A percentile compares a stretch with the other conserved stretches of the same genome.
These are phyloP conservation scores for Ibycter americanus DNA, from an alignment of 2,797 vertebrate genomes.

Conservation along the genomic window DNA sequence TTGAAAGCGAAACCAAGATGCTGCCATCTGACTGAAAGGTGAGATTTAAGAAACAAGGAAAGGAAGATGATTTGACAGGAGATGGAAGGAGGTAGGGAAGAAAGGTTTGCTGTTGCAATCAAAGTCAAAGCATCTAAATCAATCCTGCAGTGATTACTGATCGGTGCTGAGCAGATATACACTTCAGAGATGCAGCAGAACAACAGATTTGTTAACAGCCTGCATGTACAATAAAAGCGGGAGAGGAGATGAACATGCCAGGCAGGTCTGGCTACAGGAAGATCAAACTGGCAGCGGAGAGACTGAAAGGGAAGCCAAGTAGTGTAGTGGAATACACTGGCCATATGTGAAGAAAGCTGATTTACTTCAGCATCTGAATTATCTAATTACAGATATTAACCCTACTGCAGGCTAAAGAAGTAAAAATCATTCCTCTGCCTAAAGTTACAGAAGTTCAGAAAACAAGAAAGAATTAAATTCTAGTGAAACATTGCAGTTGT, in stretches of 20 bases:
- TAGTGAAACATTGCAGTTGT: not conserved
- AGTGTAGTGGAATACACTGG: not conserved
- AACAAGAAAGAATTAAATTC: not conserved
- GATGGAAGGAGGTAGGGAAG: not conserved
- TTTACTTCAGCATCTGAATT: not conserved
- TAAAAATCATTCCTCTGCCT: not conserved
- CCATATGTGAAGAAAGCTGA: not conserved
- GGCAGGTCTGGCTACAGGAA: not conserved
- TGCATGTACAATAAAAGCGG: not conserved
- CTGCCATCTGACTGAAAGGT: not conserved
- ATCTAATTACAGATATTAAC: conserved; percentile 4
- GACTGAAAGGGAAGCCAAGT: not conserved
- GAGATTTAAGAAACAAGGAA: not conserved
- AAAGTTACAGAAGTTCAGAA: conserved; percentile 13
- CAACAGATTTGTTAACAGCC: not conserved
- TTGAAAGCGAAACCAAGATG: not conserved
- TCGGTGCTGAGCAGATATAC: not conserved
- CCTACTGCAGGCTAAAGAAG: not conserved
- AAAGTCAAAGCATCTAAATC: conserved; percentile 2
- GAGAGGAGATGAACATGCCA: not conserved
- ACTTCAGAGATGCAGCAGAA: not conserved
- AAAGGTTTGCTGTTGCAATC: not conserved
- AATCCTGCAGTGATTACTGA: not conserved
- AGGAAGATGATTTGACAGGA: not conserved
- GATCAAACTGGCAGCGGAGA: not conserved